phyloP scores from a whole-genome alignment of 2,888 invertebrate genomes.

The Drosophila dives region DNA sequence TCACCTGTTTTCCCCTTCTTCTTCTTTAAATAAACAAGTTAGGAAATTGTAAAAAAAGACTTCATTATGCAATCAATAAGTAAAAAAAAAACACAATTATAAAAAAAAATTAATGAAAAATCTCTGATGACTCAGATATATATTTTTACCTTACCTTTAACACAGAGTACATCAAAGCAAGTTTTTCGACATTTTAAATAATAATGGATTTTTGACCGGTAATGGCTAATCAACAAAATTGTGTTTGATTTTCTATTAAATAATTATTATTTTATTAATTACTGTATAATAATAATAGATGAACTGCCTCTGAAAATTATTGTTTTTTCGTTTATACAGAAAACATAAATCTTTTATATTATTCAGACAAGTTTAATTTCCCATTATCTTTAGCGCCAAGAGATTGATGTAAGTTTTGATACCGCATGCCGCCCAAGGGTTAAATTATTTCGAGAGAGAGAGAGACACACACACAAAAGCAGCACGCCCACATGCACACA shows the following conservation, averaged over 20 bases:
- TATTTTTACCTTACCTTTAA: not conserved
- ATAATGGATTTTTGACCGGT: not conserved
- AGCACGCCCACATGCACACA: not conserved
- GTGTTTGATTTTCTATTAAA: not conserved
- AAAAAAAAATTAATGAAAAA: not conserved
- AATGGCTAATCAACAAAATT: not conserved
- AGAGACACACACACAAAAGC: not conserved
- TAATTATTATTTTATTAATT: not conserved
- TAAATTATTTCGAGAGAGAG: slow-evolving; percentile 26
- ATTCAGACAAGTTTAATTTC: not conserved
- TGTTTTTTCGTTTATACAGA: not conserved
- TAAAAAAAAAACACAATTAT: not conserved
- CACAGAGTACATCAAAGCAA: not conserved
- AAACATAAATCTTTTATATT: not conserved
- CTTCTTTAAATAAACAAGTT: not conserved
- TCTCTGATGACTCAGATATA: not conserved
- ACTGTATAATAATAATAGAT: not conserved
- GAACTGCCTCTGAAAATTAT: not conserved
- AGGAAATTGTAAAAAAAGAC: not conserved
- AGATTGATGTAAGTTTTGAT: slow-evolving; percentile 2
- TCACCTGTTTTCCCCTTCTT: not conserved
- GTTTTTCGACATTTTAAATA: not conserved
- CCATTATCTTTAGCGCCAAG: not conserved
- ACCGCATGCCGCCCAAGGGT: slow-evolving; percentile 36
- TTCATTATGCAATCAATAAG: not conserved